A percentile compares a stretch with the other conserved stretches of the same genome.
These are phyloP conservation scores for Microplitis deprimator DNA, from an alignment of 2,888 invertebrate species.

Conservation along the genomic window DNA sequence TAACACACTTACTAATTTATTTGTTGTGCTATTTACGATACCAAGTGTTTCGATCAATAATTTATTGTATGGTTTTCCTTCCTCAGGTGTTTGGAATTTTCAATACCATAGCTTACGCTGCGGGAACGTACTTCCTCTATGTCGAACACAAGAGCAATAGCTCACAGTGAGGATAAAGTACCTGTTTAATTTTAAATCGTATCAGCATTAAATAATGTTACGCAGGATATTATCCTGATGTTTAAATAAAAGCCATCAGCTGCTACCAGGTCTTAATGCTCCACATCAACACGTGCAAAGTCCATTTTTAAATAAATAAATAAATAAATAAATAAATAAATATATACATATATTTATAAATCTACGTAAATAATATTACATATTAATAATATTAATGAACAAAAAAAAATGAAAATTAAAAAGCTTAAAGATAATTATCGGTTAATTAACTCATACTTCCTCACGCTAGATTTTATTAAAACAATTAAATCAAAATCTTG, in stretches of 20 bases:
- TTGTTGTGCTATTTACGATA: background rate
- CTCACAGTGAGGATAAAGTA: conserved; percentile 60
- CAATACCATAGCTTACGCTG: conserved; percentile 85
- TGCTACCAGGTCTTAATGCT: background rate
- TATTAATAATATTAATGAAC: background rate
- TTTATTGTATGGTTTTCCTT: conserved; percentile 30
- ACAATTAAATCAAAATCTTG: background rate
- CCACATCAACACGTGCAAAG: background rate
- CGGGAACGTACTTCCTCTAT: conserved; percentile 83
- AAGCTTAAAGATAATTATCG: background rate
- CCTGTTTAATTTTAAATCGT: conserved; percentile 45
- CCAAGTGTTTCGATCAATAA: background rate
- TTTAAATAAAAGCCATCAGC: conserved; percentile 34
- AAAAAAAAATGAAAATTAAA: background rate
- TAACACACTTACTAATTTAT: background rate
- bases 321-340: background rate
- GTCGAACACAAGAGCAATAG: conserved; percentile 79
- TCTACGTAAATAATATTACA: conserved; percentile 2
- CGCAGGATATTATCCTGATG: conserved; percentile 43
- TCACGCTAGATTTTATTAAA: background rate
- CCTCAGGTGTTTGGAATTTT: conserved; percentile 84
- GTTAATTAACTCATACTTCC: background rate
- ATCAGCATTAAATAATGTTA: conserved; percentile 38
- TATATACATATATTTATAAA: conserved; percentile 13
- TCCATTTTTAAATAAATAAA: background rate